phyloP scores from a whole-genome alignment of 2,113 vertebrate genomes.

The Gopherus flavomarginatus region DNA sequence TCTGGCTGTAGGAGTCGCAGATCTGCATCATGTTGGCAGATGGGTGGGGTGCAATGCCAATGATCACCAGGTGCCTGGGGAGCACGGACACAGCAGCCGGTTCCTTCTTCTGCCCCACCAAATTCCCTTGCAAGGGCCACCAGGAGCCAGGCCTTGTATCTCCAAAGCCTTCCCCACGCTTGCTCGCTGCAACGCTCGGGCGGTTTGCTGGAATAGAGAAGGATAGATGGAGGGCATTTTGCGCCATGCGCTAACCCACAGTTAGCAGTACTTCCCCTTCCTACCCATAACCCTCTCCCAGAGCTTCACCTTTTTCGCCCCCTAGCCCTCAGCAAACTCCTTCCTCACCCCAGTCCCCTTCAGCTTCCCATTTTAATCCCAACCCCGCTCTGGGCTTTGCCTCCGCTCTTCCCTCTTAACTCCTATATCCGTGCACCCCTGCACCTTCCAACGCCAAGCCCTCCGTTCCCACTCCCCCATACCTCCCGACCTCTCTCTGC shows the following conservation, averaged over 20 bases:
- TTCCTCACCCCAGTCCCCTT: neutral
- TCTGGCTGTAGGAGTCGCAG: constrained; percentile 88
- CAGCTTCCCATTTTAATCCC: neutral
- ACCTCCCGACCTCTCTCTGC: neutral
- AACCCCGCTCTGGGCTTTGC: constrained; percentile 11
- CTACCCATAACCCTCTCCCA: neutral
- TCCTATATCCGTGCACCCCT: neutral
- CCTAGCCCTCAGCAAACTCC: neutral
- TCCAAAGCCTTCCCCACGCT: neutral
- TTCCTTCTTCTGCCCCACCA: neutral
- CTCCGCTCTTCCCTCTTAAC: neutral
- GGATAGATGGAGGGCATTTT: neutral
- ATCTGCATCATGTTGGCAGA: constrained; percentile 88
- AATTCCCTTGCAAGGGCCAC: no score
- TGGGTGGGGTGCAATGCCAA: constrained; percentile 10
- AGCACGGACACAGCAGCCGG: neutral
- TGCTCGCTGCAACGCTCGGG: neutral
- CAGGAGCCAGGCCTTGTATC: neutral
- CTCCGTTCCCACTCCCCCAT: neutral
- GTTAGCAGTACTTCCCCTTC: neutral
- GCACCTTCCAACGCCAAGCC: neutral
- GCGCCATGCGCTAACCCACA: neutral
- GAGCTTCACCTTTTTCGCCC: neutral
- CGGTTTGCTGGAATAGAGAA: neutral
- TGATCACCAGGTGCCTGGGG: neutral